Conservation (phyloP, 2,888 invertebrate species). For the Dasysyrphus albostriatus region DNA sequence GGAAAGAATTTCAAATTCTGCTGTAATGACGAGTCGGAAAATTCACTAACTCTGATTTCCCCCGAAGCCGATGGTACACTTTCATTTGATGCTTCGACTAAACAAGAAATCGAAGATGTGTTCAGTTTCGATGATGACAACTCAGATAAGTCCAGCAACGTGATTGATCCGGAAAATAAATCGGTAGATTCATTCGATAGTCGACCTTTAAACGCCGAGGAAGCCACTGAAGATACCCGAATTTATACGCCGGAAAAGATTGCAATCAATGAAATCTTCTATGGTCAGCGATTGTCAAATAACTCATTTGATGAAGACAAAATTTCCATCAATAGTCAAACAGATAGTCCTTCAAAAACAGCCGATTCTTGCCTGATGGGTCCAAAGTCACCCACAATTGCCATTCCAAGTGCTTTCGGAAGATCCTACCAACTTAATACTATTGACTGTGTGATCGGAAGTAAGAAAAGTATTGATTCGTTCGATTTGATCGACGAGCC, state of each 20-base stretch:
- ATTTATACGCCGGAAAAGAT: slow-evolving; percentile 84
- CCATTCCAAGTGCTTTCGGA: slow-evolving; percentile 86
- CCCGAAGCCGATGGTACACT: slow-evolving; percentile 78
- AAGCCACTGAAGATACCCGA: slow-evolving; percentile 84
- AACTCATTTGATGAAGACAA: slow-evolving; percentile 81
- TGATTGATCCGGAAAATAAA: slow-evolving; percentile 81
- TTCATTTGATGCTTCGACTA: slow-evolving; percentile 77
- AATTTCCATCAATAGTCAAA: slow-evolving; percentile 80
- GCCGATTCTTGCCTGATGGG: slow-evolving; percentile 76
- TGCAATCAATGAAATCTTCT: slow-evolving; percentile 84
- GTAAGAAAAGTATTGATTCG: slow-evolving; percentile 85
- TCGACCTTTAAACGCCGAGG: slow-evolving; percentile 85
- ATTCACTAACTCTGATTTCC: slow-evolving; percentile 78
- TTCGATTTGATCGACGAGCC: slow-evolving; percentile 79
- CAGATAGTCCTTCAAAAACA: slow-evolving; percentile 77
- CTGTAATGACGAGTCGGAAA: slow-evolving; percentile 79
- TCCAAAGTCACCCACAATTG: slow-evolving; percentile 88
- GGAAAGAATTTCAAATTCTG: slow-evolving; percentile 61
- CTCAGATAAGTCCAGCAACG: slow-evolving; percentile 78
- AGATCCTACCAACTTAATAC: slow-evolving; percentile 85
- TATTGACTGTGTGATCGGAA: slow-evolving; percentile 87
- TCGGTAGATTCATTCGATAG: slow-evolving; percentile 84
- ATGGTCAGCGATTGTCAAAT: slow-evolving; percentile 81
- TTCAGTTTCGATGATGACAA: slow-evolving; percentile 88
- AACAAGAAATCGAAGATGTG: slow-evolving; percentile 86